phyloP scores from a whole-genome alignment of 2,888 invertebrate genomes.

The Pyrrhia umbra region DNA sequence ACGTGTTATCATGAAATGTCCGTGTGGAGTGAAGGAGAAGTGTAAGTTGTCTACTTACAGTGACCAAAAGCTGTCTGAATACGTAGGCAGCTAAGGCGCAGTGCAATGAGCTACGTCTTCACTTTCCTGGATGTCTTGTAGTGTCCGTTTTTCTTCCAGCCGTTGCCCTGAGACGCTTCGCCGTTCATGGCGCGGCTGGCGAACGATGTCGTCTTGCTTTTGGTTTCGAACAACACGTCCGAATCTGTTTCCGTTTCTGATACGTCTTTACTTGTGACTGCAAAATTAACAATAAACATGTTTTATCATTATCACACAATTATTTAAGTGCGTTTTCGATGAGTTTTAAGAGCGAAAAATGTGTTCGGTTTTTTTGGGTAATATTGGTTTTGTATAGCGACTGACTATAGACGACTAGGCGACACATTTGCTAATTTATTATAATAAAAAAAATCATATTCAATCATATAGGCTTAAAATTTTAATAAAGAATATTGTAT shows the following conservation, averaged over 20 bases:
- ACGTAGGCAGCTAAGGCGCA: constrained; percentile 60
- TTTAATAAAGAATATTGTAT: no score
- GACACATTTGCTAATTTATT: no score
- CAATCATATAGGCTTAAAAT: no score
- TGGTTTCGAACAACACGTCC: constrained; percentile 95
- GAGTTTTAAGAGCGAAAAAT: no score
- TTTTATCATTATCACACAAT: neutral
- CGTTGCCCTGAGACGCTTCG: constrained; percentile 84
- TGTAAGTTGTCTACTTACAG: constrained; percentile 49
- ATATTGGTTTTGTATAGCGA: neutral
- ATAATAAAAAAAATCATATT: no score
- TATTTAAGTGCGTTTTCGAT: neutral
- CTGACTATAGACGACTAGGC: no score
- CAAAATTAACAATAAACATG: constrained; percentile 53
- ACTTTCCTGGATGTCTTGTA: constrained; percentile 82
- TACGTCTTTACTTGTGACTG: constrained; percentile 91
- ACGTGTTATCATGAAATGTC: constrained; percentile 40
- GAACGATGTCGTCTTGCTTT: constrained; percentile 89
- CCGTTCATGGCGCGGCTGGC: constrained; percentile 81
- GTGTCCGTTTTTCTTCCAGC: constrained; percentile 90
- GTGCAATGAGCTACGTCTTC: constrained; percentile 81
- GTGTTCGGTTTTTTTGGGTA: neutral
- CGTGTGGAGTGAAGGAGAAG: constrained; percentile 27
- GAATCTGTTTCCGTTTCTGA: constrained; percentile 96
- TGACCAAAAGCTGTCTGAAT: constrained; percentile 54